A percentile compares a stretch with the other conserved stretches of the same genome.
Conservation (phyloP, 2,888 invertebrate species). For the Microctonus brassicae region DNA sequence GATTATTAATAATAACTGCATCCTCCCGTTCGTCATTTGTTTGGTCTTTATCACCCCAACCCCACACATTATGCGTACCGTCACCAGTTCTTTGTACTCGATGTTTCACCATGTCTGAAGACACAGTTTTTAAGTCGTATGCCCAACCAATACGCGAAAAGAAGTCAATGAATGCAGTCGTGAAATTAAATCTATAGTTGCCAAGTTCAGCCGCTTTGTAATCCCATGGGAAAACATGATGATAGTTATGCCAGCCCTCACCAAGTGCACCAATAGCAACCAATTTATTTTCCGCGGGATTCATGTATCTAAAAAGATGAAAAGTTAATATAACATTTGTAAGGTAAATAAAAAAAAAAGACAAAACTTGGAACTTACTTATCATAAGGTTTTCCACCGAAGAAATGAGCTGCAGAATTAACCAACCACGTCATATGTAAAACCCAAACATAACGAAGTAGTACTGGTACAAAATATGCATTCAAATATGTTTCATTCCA, state of each 20-base stretch:
- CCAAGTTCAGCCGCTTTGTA: conserved; percentile 93
- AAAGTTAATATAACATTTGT: not conserved
- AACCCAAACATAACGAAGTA: conserved; percentile 80
- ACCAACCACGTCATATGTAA: conserved; percentile 92
- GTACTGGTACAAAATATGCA: conserved; percentile 77
- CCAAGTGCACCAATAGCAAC: conserved; percentile 83
- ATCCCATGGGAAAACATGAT: conserved; percentile 94
- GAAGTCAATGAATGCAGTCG: conserved; percentile 74
- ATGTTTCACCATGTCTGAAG: conserved; percentile 77
- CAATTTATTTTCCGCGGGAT: conserved; percentile 81
- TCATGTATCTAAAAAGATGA: conserved; percentile 75
- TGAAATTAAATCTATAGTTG: conserved; percentile 70
- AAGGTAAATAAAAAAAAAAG: not conserved
- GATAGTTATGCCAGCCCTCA: conserved; percentile 96
- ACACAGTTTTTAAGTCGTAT: conserved; percentile 87
- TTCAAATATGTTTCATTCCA: conserved; percentile 81
- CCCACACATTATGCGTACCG: conserved; percentile 82
- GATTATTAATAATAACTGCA: conserved; percentile 43
- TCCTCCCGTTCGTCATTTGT: conserved; percentile 60
- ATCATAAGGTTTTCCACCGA: conserved; percentile 82
- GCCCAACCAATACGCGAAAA: conserved; percentile 89
- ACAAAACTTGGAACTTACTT: conserved; percentile 71
- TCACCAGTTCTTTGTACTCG: conserved; percentile 83
- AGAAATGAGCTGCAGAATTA: conserved; percentile 88
- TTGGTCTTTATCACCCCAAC: conserved; percentile 70